Evolutionary conservation across 2,888 invertebrate species (phyloP), one percentile per base, ranked within the genome.

Genomic region (Zootermopsis nevadensis): DNA sequence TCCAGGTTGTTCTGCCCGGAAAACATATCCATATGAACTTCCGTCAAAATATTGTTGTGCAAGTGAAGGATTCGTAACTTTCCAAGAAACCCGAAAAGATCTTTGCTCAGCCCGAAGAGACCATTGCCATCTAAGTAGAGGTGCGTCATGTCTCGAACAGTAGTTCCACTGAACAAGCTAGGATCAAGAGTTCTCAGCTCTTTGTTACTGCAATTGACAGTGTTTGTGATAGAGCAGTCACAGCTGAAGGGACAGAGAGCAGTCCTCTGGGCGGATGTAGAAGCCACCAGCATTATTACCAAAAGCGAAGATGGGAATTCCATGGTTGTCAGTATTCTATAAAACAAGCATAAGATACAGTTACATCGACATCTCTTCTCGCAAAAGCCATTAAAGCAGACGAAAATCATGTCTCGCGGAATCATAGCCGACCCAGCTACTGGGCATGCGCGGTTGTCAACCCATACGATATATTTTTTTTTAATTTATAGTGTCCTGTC

Each of bases 101-200:
- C 38, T n/a, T 24, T 38, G 74, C n/a, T 24, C n/a, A 74, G 74
- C 38, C 38, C 74, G 8, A 38, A 74, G 24, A 74, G 38, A 15
- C 74, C 33, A 42, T 74, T 74, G 4, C 38, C 74, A 35, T 74
- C 74, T 24, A 74, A n/a, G 15, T 38, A 74, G 35, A 74, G 74
- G 4, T 38, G 74, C 1, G 31, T 19, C 38, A 30, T n/a, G 12
- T 35, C 38, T 24, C 74, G 35, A n/a, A 74, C 22, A 15, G 24
- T 35, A 19, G 38, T 24, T 4, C 33, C 24, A n/a, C 74, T 38
- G 27, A 74, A 74, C 2, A 74, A 42, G n/a, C 38, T 35, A 6
- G 74, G 74, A 38, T 74, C 74, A 19, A 74, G 74, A n/a, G 2
- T 38, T 22, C 33, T 74, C 12, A 74, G 3, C 38, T 74, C 74